These are phyloP conservation scores for Hedya salicella DNA, from an alignment of 2,888 invertebrate species.

Conservation along the genomic window DNA sequence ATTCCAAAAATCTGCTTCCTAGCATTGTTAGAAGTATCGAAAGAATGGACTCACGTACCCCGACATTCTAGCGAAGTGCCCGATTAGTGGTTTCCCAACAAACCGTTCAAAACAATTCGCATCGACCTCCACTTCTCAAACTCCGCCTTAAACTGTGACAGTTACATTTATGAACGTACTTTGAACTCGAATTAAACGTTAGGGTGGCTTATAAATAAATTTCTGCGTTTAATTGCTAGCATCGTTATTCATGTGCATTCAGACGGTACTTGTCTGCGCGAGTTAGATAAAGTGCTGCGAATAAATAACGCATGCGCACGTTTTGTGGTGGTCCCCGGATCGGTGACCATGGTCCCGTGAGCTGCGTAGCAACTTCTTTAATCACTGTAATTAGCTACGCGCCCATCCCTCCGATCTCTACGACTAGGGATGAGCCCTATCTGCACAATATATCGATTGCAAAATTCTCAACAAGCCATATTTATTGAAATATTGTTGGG, in stretches of 20 bases:
- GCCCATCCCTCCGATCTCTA: slow-evolving; percentile 61
- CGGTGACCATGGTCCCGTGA: slow-evolving; percentile 66
- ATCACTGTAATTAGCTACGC: slow-evolving; percentile 77
- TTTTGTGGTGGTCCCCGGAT: slow-evolving; percentile 62
- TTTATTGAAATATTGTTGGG: neutral
- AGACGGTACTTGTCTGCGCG: slow-evolving; percentile 51
- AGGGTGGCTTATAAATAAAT: slow-evolving; percentile 46
- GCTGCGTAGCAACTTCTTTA: slow-evolving; percentile 64
- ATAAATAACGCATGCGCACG: slow-evolving; percentile 54
- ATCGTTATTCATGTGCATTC: slow-evolving; percentile 57
- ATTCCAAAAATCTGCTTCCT: too few species aligned
- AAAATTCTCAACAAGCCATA: neutral
- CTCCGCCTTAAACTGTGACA: slow-evolving; percentile 14
- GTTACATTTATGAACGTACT: slow-evolving; percentile 4
- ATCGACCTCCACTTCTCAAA: slow-evolving; percentile 3
- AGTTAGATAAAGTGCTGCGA: slow-evolving; percentile 56
- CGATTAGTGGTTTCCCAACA: too few species aligned
- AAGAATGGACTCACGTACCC: too few species aligned
- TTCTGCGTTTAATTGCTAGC: slow-evolving; percentile 56
- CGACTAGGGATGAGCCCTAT: slow-evolving; percentile 51
- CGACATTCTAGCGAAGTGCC: too few species aligned
- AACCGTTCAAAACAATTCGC: neutral
- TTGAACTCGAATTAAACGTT: slow-evolving; percentile 25
- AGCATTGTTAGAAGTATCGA: too few species aligned
- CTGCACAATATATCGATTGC: slow-evolving; percentile 40